Evolutionary conservation across 2,113 vertebrate species (phyloP).

Genomic region (Pluvialis apricaria): DNA sequence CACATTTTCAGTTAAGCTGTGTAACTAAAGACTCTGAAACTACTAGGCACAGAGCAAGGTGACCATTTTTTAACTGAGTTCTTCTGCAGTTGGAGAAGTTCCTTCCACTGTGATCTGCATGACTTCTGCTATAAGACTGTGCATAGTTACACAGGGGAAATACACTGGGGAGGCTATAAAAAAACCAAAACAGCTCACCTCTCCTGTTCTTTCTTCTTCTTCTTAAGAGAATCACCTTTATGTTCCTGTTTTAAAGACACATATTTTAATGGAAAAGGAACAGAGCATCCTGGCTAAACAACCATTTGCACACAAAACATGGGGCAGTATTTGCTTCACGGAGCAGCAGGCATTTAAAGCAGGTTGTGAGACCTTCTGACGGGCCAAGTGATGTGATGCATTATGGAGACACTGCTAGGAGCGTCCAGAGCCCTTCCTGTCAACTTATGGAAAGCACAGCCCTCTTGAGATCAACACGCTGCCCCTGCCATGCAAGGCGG

Average conservation of each 20-base stretch:
- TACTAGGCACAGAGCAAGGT: neutral
- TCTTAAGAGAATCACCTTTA: slow-evolving; percentile 73
- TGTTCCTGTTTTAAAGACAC: slow-evolving; percentile 48
- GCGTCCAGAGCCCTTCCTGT: neutral
- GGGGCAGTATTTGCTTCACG: fast-evolving
- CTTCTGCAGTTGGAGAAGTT: neutral
- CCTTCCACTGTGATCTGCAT: neutral
- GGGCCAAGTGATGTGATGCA: neutral
- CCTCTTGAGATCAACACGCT: fast-evolving
- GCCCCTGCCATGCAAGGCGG: neutral
- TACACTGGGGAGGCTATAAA: neutral
- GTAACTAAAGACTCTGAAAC: neutral
- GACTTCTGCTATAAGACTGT: neutral
- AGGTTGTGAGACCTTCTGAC: neutral
- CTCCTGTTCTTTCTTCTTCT: slow-evolving; percentile 72
- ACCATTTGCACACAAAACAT: neutral
- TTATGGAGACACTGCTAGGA: neutral
- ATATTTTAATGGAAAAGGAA: neutral
- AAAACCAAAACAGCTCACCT: slow-evolving; percentile 68
- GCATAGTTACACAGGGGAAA: neutral
- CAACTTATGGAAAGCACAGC: neutral
- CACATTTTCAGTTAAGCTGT: neutral
- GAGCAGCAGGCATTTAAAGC: neutral
- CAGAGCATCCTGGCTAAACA: neutral
- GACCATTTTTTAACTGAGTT: neutral